Conservation (phyloP, 2,113 vertebrate species). For the Phalacrocorax carbo region DNA sequence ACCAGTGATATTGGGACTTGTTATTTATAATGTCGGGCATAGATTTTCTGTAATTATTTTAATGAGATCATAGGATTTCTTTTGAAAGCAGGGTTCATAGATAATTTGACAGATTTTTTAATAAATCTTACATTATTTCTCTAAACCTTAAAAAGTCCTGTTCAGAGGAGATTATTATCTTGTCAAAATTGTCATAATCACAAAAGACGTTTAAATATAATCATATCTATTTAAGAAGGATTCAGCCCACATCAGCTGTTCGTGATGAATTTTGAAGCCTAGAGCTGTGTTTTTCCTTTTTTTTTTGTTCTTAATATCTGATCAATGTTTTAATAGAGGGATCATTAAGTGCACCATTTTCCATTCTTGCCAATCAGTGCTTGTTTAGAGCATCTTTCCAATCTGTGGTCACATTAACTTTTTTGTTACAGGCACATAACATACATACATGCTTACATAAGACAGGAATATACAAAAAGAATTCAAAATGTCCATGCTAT, state of each 20-base stretch:
- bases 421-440: background rate
- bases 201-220: background rate
- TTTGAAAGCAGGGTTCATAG: constrained; percentile 7
- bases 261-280: constrained; percentile 3
- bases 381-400: background rate
- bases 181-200: background rate
- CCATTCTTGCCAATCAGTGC: background rate
- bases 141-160: background rate
- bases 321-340: background rate
- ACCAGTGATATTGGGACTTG: background rate
- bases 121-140: constrained; percentile 10
- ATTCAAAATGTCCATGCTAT: background rate
- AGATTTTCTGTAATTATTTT: constrained; percentile 32
- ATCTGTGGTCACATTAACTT: background rate
- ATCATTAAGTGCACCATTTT: background rate
- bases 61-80: constrained; percentile 1
- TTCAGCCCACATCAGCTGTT: constrained; percentile 1
- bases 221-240: constrained; percentile 1
- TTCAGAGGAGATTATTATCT: background rate
- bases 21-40: background rate
- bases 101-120: constrained; percentile 42
- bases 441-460: background rate
- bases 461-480: background rate
- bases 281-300: background rate
- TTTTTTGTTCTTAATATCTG: background rate